Evolutionary conservation across 2,888 invertebrate genomes (phyloP).

Genomic region (Achlya flavicornis): DNA sequence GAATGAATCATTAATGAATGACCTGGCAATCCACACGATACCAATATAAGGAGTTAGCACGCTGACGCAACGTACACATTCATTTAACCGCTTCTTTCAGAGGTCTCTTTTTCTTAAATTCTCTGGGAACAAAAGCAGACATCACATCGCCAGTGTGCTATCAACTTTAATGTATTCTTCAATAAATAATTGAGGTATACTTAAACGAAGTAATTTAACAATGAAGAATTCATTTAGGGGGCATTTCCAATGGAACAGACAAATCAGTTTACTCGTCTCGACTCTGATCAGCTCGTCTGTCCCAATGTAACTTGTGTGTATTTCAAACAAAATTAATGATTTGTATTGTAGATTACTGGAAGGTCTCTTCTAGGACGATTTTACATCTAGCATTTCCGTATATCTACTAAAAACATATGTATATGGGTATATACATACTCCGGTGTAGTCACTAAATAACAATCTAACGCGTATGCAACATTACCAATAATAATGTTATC

Average conservation of each 20-base stretch:
- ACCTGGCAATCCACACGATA: not conserved
- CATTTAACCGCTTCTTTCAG: too few species aligned
- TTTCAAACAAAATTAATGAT: conserved; percentile 36
- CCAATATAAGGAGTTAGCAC: not conserved
- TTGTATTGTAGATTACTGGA: conserved; percentile 50
- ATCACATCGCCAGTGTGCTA: not conserved
- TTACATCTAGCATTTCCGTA: conserved; percentile 50
- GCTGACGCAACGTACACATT: not conserved
- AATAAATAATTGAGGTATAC: too few species aligned
- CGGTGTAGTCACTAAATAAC: conserved; percentile 78
- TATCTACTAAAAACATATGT: conserved; percentile 59
- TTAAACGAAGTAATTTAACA: too few species aligned
- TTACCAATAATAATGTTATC: conserved; percentile 30
- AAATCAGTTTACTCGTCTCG: not conserved
- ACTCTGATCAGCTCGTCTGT: not conserved
- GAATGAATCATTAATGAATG: not conserved
- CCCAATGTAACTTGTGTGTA: not conserved
- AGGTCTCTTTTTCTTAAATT: too few species aligned
- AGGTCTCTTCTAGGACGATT: conserved; percentile 22
- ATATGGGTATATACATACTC: conserved; percentile 65
- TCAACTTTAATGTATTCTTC: not conserved
- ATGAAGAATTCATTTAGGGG: not conserved
- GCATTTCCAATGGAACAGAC: not conserved
- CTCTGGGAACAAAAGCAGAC: too few species aligned
- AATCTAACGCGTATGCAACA: conserved; percentile 60